These are phyloP conservation scores for Mesoligia furuncula DNA, from an alignment of 2,888 invertebrate genomes.

Conservation along the genomic window DNA sequence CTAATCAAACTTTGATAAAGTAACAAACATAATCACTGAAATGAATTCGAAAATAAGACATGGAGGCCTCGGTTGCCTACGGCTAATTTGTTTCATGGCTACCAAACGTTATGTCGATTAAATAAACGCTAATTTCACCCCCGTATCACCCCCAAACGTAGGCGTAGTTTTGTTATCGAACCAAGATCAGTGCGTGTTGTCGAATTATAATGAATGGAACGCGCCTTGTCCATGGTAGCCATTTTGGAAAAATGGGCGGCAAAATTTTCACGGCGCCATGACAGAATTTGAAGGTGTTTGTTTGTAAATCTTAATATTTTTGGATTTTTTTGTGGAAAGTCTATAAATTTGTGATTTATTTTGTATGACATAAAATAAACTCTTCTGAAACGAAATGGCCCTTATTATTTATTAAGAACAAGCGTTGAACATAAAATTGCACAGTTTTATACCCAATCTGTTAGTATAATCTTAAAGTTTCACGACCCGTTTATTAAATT, in stretches of 20 bases:
- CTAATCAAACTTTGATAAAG: constrained; percentile 34
- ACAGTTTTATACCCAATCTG: constrained; percentile 43
- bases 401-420: constrained; percentile 26
- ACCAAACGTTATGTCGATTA: constrained; percentile 65
- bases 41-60: constrained; percentile 46
- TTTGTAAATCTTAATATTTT: background rate
- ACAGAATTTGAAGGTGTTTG: constrained; percentile 17
- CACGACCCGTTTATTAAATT: constrained; percentile 58
- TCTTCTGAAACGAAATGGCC: background rate
- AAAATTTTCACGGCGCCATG: constrained; percentile 67
- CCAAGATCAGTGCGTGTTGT: constrained; percentile 73
- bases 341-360: background rate
- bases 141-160: constrained; percentile 67
- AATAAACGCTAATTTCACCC: constrained; percentile 69
- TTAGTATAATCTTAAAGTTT: constrained; percentile 52
- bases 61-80: constrained; percentile 41
- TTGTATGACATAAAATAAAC: background rate
- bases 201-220: constrained; percentile 78
- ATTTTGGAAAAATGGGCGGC: constrained; percentile 76
- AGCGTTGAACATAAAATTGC: constrained; percentile 32
- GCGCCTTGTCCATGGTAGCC: constrained; percentile 74
- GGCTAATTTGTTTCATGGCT: constrained; percentile 59
- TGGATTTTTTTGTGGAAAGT: background rate
- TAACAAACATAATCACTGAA: constrained; percentile 22
- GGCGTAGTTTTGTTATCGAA: constrained; percentile 68